Evolutionary conservation across 2,797 vertebrate species (phyloP), one percentile per base, ranked within the genome.

Genomic region (Telmatherina bonti): DNA sequence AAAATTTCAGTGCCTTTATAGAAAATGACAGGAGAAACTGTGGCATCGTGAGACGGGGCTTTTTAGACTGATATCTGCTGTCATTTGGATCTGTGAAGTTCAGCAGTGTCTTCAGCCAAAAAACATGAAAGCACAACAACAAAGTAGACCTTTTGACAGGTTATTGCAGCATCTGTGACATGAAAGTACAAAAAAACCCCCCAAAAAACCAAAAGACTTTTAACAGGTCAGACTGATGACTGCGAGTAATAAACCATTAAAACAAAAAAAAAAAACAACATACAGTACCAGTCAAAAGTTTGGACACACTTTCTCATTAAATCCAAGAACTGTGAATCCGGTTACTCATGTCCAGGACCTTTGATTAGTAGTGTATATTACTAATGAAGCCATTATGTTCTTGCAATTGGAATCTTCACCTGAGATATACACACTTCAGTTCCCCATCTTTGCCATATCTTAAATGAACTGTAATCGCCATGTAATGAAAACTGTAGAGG

Each of bases 141-240:
- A 89, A 85, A 84, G 84, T 68, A 7, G 58, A 72, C 36, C 65
- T 38, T 84, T 57, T 76, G 76, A 83, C 78, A 83, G 71, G 68
- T 72, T 47, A 35, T 27, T 62, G 66, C 53, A 65, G 68, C 38
- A 77, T 77, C 57, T 70, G 67, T 53, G 59, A 54, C 65, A 55
- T 12, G 2, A 63, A 72, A 67, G 62, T 22, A 55, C 52, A 26
- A 33, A 74, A 72, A 56, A 4, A 24, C 26, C 49, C 10, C 57
- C 43, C 49, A 31, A 70, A 31, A 58, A 7, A 51, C 38, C 52
- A 33, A 70, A 29, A 29, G 31, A 38, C 35, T 76, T 51, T 62
- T 9, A 57, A 20, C 54, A 26, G 15, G 31, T 35, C 27, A 22
- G 51, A 62, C 60, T 29, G 35, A 77, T 69, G 58, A 65, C 24